Evolutionary conservation across 2,113 vertebrate genomes (phyloP).

Genomic region (Genyomyrus donnyi): DNA sequence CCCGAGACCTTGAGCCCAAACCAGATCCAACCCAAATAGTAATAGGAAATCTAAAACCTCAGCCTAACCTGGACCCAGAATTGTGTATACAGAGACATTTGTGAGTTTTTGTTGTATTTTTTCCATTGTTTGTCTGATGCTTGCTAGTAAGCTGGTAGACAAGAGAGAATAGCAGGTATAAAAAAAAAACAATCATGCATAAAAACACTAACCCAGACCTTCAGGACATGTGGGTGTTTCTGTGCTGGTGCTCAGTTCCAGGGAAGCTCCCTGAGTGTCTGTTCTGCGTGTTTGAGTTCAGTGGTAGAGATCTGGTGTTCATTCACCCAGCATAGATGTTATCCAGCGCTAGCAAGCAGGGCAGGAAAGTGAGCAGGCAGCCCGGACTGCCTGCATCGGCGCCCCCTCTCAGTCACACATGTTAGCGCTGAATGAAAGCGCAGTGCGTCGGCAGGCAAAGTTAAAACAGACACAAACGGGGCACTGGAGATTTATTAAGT

Average conservation of each 20-base stretch:
- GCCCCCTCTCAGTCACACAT: background rate
- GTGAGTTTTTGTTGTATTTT: background rate
- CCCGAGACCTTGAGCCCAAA: background rate
- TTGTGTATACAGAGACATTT: background rate
- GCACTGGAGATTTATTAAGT: constrained; percentile 35
- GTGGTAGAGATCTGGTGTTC: constrained; percentile 35
- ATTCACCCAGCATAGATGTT: constrained; percentile 34
- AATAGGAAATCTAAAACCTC: background rate
- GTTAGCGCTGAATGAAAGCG: constrained; percentile 22
- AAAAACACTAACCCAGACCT: background rate
- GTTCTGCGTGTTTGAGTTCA: constrained; percentile 28
- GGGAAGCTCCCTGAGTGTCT: background rate
- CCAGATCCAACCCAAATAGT: background rate
- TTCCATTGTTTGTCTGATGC: background rate
- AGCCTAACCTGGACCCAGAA: background rate
- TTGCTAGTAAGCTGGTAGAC: background rate
- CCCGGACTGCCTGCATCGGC: background rate
- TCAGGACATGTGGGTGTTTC: background rate
- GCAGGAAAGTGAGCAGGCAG: background rate
- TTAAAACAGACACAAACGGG: constrained; percentile 49
- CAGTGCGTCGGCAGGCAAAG: constrained; percentile 36
- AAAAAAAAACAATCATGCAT: background rate
- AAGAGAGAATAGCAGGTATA: background rate
- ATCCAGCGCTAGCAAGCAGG: constrained; percentile 22
- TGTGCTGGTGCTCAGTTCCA: background rate